Conservation (phyloP, 2,797 vertebrate genomes). For the Furcifer pardalis region DNA sequence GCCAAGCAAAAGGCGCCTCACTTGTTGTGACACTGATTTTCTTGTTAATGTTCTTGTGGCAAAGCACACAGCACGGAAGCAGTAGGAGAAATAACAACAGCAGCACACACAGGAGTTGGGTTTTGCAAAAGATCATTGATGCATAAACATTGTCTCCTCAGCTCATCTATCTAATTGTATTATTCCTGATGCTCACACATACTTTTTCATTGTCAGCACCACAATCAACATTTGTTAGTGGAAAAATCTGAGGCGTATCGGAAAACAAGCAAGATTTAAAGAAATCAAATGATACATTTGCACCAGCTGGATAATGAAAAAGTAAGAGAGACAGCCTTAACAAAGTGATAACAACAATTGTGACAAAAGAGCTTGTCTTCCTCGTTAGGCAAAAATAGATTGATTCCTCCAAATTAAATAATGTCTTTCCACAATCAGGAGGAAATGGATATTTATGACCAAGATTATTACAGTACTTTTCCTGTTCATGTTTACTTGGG, state of each 20-base stretch:
- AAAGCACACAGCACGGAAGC: not conserved
- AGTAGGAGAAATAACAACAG: not conserved
- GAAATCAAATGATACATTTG: slow-evolving; percentile 1
- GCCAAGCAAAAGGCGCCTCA: slow-evolving; percentile 6
- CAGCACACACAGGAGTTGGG: not conserved
- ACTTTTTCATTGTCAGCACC: slow-evolving; percentile 1
- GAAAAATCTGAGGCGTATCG: not conserved
- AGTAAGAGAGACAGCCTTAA: not conserved
- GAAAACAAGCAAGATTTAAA: slow-evolving; percentile 7
- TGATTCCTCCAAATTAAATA: slow-evolving; percentile 2
- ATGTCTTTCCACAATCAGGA: not conserved
- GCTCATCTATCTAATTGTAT: slow-evolving; percentile 25
- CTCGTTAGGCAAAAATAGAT: slow-evolving; percentile 19
- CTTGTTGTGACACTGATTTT: slow-evolving; percentile 11
- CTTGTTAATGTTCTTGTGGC: slow-evolving; percentile 7
- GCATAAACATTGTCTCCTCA: slow-evolving; percentile 15
- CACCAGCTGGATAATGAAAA: not conserved
- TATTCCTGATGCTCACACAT: not conserved
- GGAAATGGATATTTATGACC: slow-evolving; percentile 24
- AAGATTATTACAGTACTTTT: slow-evolving; percentile 45
- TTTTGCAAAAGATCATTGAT: slow-evolving; percentile 21
- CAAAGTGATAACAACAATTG: not conserved
- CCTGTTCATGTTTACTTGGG: slow-evolving; percentile 30
- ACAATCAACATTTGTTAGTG: not conserved
- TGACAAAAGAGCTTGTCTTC: slow-evolving; percentile 3